Conservation (phyloP, 2,797 vertebrate species). For the Gephyroberyx darwinii region DNA sequence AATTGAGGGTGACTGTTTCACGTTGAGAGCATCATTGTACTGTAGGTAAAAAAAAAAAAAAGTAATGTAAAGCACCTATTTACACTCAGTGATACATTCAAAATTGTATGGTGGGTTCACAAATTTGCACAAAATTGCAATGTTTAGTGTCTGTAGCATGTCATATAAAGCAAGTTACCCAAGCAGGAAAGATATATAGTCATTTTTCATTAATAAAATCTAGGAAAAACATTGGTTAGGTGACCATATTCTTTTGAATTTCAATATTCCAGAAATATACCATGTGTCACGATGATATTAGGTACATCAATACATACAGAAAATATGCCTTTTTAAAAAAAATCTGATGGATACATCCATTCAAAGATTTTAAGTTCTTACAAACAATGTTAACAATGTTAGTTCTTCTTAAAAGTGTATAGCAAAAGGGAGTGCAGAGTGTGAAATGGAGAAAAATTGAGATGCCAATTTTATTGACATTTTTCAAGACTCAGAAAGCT, state of each 20-base stretch:
- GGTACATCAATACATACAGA: neutral
- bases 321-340: no score
- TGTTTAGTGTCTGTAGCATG: neutral
- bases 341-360: no score
- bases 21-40: no score
- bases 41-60: no score
- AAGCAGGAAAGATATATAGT: neutral
- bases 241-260: neutral
- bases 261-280: constrained; percentile 1
- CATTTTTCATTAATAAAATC: neutral
- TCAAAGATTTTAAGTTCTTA: no score
- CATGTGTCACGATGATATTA: neutral
- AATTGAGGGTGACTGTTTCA: neutral
- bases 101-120: no score
- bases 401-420: neutral
- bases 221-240: neutral
- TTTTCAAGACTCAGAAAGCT: neutral
- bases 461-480: no score
- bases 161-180: neutral
- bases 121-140: no score
- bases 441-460: neutral
- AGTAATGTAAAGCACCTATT: no score
- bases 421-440: neutral
- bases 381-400: no score
- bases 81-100: no score